Base-by-base conservation (phyloP, 2,888 invertebrate genomes). In the Cosmorhoe ocellata region DNA sequence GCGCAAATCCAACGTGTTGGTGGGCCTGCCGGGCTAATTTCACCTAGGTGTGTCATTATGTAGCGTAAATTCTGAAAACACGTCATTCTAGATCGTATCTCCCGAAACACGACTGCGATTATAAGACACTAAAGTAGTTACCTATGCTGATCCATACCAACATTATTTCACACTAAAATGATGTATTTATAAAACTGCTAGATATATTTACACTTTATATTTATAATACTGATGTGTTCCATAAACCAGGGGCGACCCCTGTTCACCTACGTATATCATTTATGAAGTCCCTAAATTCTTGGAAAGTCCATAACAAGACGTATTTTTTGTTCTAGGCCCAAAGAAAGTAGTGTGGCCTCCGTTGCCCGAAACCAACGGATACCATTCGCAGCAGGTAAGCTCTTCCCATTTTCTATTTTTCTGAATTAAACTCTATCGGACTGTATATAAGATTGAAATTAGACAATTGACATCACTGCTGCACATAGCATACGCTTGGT, bases 271-370 rank as follows among this genome's bases (percentile, higher is more conserved):
- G n/a, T n/a, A n/a, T n/a, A 18, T 18, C 18, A 18, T 18, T 3
- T 18, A 18, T 4, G 24, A 5, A 6, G 7, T 24, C 24, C 24
- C 5, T 7, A 6, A 24, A 3, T 18, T 18, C 2, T 18, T 18
- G 24, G 7, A 24, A n/a, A n/a, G n/a, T n/a, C n/a, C n/a, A n/a
- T n/a, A n/a, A n/a, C n/a, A n/a, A n/a, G n/a, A n/a, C n/a, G 6
- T 24, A 24, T 36, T 8, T 52, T 59, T 50, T 79, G 79, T 92
- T 92, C 9, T 90, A 96, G 96, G 94, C 81, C 92, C 94, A 70
- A 96, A 95, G 91, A 93, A 95, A 88, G 96, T 96, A 73, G 95
- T 95, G 84, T 96, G 96, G 96, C 96, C 96, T 62, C 96, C 96
- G 64, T 93, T 93, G 77, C 93, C 93, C 62, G 92, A 93, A 79